Evolutionary conservation across 2,113 vertebrate genomes (phyloP), one percentile per base, ranked within the genome.

Genomic region (Hipposideros armiger): DNA sequence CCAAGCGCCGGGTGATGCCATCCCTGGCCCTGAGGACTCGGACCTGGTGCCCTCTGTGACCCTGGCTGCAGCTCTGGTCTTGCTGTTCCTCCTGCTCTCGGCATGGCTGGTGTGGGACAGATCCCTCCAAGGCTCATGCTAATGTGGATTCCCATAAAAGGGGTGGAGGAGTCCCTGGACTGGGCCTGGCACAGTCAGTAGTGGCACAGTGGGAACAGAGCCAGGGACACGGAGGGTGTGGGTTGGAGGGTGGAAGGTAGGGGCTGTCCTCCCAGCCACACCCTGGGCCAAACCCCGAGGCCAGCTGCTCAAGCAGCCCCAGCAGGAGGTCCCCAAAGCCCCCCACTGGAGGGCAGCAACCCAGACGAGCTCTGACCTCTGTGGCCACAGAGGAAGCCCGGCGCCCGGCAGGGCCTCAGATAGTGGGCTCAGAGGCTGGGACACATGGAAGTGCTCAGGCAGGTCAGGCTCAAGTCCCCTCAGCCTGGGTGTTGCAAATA

Each of bases 351-450:
- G 73, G n/a, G 42, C 66, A 54, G 85, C 60, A 28, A 0, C 14
- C 22, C 28, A 0, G 7, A 6, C 1, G 42, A 20, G 58, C 22
- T 22, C 22, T 15, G 5, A 19, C 4, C 11, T 20, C 13, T 1
- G 26, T 11, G 45, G 22, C 10, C 1, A 0, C 56, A 0, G 5
- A 3, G 6, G 32, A 69, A 36, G 50, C 14, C 62, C 16, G 15
- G 0, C 0, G 1, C 10, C 16, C 1, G 0, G 6, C 13, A 17
- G 15, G 30, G 32, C 66, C 4, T 1, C 0, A 0, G 15, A 1
- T 0, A 4, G 9, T 19, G 3, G 56, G 4, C 69, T 4, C 0
- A 7, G 17, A 30, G 66, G 13, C 36, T 10, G 0, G 14, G 52
- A 32, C 19, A 14, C 13, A 28, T 0, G 3, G 0, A 9, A 4